Conservation (phyloP, 2,113 vertebrate species). For the Neodontobutis hainanensis region DNA sequence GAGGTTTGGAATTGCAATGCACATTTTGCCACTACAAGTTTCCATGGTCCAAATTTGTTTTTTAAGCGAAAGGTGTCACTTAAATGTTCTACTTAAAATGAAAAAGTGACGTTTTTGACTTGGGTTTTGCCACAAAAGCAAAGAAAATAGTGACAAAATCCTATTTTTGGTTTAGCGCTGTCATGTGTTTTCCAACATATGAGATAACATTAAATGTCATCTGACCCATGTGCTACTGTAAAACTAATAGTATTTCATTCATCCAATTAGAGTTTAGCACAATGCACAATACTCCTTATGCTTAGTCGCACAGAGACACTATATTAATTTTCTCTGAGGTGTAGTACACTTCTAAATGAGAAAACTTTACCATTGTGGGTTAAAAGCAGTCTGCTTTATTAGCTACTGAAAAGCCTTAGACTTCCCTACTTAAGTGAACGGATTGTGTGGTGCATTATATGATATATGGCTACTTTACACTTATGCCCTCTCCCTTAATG, state of each 20-base stretch:
- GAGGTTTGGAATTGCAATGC: no score
- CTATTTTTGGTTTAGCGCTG: no score
- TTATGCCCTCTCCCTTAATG: conserved; percentile 6
- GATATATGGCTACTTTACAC: conserved; percentile 12
- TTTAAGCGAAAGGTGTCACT: no score
- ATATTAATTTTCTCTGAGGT: not conserved
- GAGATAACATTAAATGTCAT: no score
- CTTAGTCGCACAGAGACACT: not conserved
- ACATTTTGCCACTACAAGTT: no score
- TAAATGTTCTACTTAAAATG: no score
- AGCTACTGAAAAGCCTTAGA: not conserved
- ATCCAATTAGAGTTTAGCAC: not conserved
- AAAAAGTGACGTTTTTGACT: no score
- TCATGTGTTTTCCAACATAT: no score
- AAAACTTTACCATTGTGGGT: not conserved
- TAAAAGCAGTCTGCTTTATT: conserved; percentile 5
- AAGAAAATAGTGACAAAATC: no score
- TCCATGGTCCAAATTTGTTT: no score
- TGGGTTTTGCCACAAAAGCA: no score
- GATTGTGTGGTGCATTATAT: not conserved
- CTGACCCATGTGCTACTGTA: not conserved
- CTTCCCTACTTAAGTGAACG: not conserved
- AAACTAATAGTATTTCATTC: not conserved
- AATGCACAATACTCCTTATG: not conserved
- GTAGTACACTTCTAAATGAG: not conserved